A percentile compares a stretch with the other conserved stretches of the same genome.
phyloP scores from a whole-genome alignment of 2,797 vertebrate genomes.

The Lepus townsendii region DNA sequence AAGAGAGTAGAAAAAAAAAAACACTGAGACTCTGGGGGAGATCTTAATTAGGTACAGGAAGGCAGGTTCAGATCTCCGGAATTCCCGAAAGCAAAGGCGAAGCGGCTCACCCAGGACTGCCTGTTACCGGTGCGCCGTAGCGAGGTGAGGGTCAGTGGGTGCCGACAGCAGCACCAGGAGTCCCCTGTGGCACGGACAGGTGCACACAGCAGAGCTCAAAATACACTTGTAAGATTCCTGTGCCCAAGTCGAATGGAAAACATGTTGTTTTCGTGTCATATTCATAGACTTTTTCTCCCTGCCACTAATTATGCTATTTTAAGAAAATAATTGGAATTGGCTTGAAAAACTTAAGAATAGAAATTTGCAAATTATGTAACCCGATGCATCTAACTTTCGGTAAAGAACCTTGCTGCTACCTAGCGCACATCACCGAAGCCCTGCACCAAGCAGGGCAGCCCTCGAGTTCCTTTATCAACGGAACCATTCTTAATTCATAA shows the following conservation, averaged over 20 bases:
- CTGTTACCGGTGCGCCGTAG: background rate
- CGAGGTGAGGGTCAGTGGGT: background rate
- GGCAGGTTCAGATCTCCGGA: background rate
- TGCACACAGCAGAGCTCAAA: background rate
- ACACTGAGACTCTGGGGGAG: background rate
- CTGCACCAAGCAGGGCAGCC: slow-evolving; percentile 39
- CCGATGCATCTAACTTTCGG: slow-evolving; percentile 76
- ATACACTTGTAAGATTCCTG: background rate
- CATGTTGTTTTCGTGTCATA: slow-evolving; percentile 71
- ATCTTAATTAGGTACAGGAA: slow-evolving; percentile 68
- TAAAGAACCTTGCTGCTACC: slow-evolving; percentile 71
- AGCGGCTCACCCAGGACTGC: background rate
- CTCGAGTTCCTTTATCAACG: slow-evolving; percentile 67
- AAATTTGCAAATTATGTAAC: slow-evolving; percentile 79
- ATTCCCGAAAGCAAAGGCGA: background rate
- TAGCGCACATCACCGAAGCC: slow-evolving; percentile 36
- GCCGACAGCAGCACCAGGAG: accelerated
- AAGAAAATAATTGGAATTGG: slow-evolving; percentile 82
- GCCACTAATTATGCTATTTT: slow-evolving; percentile 79
- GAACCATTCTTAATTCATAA: slow-evolving; percentile 79
- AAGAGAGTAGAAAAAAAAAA: background rate
- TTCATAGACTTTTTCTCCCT: slow-evolving; percentile 45
- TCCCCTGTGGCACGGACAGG: accelerated
- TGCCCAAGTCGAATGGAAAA: slow-evolving; percentile 68
- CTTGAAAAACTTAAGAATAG: slow-evolving; percentile 81